Conservation (phyloP, 2,888 invertebrate species). For the Machimus atricapillus region DNA sequence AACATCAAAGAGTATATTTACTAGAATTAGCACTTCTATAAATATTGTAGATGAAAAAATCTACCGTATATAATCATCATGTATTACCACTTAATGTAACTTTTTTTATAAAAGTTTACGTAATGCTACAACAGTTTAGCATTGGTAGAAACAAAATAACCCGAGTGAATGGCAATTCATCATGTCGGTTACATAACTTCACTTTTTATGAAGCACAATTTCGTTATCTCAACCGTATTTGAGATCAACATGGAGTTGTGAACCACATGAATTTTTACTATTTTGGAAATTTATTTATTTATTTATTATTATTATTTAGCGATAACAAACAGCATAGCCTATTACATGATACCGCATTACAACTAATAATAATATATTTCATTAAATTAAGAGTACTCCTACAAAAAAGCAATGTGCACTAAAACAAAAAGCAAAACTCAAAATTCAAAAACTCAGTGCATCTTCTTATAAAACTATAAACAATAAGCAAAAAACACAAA, state of each 20-base stretch:
- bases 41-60: neutral
- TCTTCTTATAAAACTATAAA: no score
- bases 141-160: neutral
- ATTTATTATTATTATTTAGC: no score
- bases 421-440: no score
- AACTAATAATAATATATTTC: no score
- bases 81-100: neutral
- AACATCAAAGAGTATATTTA: neutral
- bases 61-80: neutral
- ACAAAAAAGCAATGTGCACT: no score
- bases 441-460: no score
- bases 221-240: neutral
- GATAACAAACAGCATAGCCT: no score
- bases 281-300: neutral
- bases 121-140: neutral
- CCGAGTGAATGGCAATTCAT: neutral
- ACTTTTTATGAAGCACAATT: neutral
- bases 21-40: neutral
- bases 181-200: neutral
- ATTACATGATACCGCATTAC: no score
- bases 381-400: no score
- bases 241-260: neutral
- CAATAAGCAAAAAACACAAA: no score
- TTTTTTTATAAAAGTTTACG: neutral
- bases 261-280: neutral